phyloP scores from a whole-genome alignment of 1,140 invertebrate species.

The Oedothorax gibbosus region DNA sequence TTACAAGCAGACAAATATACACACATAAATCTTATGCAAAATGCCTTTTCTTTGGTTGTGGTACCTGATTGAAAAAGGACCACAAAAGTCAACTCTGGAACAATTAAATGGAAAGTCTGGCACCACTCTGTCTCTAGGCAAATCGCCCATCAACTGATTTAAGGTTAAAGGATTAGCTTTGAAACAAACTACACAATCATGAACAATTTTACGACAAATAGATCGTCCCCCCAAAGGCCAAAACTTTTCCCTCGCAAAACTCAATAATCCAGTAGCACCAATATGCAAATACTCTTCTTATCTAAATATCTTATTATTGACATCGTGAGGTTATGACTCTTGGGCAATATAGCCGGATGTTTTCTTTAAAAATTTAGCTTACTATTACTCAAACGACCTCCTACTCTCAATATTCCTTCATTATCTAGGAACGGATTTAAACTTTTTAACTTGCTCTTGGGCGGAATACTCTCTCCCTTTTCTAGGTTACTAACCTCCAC shows the following conservation, averaged over 20 bases:
- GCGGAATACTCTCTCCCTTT: no score
- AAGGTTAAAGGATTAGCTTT: conserved; percentile 5
- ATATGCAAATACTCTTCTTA: no score
- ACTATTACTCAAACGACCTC: no score
- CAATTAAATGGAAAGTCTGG: conserved; percentile 12
- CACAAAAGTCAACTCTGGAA: conserved; percentile 44
- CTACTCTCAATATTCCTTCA: no score
- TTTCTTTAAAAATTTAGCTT: no score
- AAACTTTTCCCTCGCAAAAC: conserved; percentile 16
- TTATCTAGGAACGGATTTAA: no score
- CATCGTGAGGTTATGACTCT: no score
- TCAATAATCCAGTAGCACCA: no score
- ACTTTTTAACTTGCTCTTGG: no score
- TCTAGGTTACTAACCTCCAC: no score
- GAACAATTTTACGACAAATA: conserved; percentile 24
- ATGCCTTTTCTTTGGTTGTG: neutral
- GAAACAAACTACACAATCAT: conserved; percentile 27
- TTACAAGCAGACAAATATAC: conserved; percentile 29
- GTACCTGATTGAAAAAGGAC: conserved; percentile 33
- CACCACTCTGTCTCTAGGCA: conserved; percentile 4
- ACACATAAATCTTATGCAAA: conserved; percentile 26
- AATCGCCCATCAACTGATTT: conserved; percentile 3
- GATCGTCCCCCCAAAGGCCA: conserved; percentile 4
- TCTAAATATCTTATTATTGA: no score
- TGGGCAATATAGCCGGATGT: no score